A percentile compares a stretch with the other conserved stretches of the same genome.
Evolutionary conservation across 2,888 invertebrate species (phyloP).

Genomic region (Galeruca laticollis): DNA sequence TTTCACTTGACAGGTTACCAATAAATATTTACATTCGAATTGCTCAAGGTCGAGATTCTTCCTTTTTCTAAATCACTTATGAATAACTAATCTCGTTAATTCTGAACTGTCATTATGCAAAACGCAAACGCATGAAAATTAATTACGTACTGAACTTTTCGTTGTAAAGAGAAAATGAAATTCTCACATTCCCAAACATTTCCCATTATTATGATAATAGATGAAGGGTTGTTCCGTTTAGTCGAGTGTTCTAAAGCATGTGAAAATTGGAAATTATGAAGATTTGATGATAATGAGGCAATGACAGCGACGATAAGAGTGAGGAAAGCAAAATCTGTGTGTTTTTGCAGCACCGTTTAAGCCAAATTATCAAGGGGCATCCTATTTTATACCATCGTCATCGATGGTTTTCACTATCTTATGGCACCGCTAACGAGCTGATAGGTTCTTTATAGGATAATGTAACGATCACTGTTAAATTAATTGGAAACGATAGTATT

Average conservation of each 20-base stretch:
- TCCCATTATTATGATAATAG: slow-evolving; percentile 18
- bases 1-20: no score
- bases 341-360: slow-evolving; percentile 23
- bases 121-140: neutral
- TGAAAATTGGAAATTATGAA: slow-evolving; percentile 32
- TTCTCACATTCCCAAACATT: slow-evolving; percentile 5
- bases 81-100: neutral
- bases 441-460: neutral
- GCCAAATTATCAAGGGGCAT: neutral
- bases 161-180: neutral
- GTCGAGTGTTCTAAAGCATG: slow-evolving; percentile 19
- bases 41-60: no score
- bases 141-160: neutral
- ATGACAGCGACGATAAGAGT: slow-evolving; percentile 16
- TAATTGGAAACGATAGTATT: no score
- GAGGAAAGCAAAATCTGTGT: neutral
- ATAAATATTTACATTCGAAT: no score
- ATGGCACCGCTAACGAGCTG: neutral
- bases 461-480: no score
- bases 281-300: slow-evolving; percentile 27
- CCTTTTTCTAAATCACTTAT: neutral
- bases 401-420: slow-evolving; percentile 11
- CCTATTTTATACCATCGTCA: neutral
- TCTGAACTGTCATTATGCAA: neutral
- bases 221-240: neutral